These are phyloP conservation scores for Pseudolycoriella hygida DNA, from an alignment of 2,888 invertebrate species.

Conservation along the genomic window DNA sequence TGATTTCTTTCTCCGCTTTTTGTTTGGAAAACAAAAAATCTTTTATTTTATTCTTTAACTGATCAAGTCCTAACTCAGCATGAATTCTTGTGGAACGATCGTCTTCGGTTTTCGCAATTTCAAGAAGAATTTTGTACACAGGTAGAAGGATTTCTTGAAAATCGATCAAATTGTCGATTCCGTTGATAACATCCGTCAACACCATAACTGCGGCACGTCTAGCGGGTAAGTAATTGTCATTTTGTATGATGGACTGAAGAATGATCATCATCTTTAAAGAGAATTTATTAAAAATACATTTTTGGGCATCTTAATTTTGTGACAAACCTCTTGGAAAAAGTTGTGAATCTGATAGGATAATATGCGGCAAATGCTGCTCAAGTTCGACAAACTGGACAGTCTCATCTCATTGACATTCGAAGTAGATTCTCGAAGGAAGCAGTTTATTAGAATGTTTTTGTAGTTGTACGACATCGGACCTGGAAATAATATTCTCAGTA, in stretches of 20 bases:
- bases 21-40: conserved; percentile 16
- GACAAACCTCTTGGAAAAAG: conserved; percentile 24
- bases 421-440: conserved; percentile 22
- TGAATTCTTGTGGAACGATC: conserved; percentile 24
- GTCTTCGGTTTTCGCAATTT: conserved; percentile 17
- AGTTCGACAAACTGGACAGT: conserved; percentile 24
- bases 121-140: conserved; percentile 22
- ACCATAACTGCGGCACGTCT: conserved; percentile 24
- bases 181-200: conserved; percentile 22
- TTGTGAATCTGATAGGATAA: conserved; percentile 24
- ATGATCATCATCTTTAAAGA: conserved; percentile 14
- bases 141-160: conserved; percentile 24
- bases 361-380: conserved; percentile 22
- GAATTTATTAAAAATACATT: background rate
- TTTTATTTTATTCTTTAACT: conserved; percentile 21
- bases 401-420: conserved; percentile 22
- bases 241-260: conserved; percentile 19
- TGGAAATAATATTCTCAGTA: conserved; percentile 9
- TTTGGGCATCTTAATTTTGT: background rate
- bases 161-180: conserved; percentile 24
- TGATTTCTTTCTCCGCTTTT: conserved; percentile 20
- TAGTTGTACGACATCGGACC: conserved; percentile 24
- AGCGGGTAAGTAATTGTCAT: conserved; percentile 22
- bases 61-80: conserved; percentile 22
- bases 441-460: conserved; percentile 21